These are phyloP conservation scores for Lophochroa leadbeateri DNA, from an alignment of 2,113 vertebrate species.

Conservation along the genomic window DNA sequence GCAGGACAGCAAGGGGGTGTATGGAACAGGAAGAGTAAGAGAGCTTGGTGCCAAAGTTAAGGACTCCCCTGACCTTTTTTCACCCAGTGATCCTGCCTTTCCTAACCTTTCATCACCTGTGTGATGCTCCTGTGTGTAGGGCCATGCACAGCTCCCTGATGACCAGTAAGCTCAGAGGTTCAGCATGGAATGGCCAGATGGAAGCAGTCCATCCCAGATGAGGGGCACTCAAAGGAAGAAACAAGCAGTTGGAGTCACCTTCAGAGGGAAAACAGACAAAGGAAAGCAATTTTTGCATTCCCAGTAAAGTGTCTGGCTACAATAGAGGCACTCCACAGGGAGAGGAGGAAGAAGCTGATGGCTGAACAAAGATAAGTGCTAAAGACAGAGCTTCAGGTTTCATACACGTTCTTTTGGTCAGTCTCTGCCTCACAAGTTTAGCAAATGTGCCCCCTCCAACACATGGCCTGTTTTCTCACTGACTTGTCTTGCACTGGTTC, in stretches of 20 bases:
- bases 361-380: not conserved
- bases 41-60: not conserved
- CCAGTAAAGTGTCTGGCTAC: not conserved
- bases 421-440: not conserved
- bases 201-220: not conserved
- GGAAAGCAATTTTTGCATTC: not conserved
- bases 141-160: not conserved
- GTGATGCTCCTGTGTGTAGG: not conserved
- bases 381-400: not conserved
- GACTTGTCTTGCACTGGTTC: not conserved
- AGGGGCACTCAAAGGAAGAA: not conserved
- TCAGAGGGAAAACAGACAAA: not conserved
- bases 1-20: not conserved
- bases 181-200: not conserved
- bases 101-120: not conserved
- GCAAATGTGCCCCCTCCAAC: not conserved
- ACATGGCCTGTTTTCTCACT: not conserved
- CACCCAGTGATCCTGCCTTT: not conserved
- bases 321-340: not conserved
- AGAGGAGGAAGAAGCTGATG: not conserved
- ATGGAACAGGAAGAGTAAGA: not conserved
- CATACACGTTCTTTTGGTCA: not conserved
- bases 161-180: not conserved
- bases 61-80: not conserved
- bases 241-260: not conserved